These are phyloP conservation scores for Poeciliopsis retropinna DNA, from an alignment of 2,113 vertebrate genomes.

Conservation along the genomic window DNA sequence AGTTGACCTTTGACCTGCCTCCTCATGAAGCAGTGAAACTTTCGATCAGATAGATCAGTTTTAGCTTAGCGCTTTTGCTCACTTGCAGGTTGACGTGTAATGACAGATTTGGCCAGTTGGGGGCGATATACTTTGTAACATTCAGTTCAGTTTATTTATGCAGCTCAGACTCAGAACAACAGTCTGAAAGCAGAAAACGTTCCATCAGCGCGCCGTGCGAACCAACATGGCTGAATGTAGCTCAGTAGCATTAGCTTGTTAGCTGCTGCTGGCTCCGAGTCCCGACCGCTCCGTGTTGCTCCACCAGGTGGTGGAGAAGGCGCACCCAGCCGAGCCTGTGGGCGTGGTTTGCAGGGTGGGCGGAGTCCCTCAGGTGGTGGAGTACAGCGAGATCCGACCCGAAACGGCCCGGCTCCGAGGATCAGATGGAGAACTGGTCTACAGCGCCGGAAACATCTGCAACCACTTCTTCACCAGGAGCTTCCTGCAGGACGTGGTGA, in stretches of 20 bases:
- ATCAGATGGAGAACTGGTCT: constrained; percentile 81
- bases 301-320: constrained; percentile 91
- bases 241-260: too few species aligned
- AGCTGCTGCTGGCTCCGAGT: too few species aligned
- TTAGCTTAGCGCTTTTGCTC: too few species aligned
- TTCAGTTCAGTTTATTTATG: too few species aligned
- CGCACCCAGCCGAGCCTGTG: constrained; percentile 86
- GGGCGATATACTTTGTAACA: too few species aligned
- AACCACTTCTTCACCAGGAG: constrained; percentile 92
- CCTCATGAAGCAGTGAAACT: not conserved
- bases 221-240: too few species aligned
- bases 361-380: constrained; percentile 88
- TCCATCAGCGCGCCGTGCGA: too few species aligned
- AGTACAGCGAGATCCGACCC: constrained; percentile 90
- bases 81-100: too few species aligned
- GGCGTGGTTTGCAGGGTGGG: constrained; percentile 91
- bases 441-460: constrained; percentile 91
- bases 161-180: too few species aligned
- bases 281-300: not conserved
- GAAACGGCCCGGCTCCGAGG: constrained; percentile 75
- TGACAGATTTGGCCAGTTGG: too few species aligned
- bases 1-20: not conserved
- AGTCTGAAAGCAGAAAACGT: too few species aligned
- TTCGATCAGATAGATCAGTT: too few species aligned
- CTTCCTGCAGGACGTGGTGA: constrained; percentile 84